Percentiles rank a stretch among this genome's conserved stretches.
phyloP scores from a whole-genome alignment of 2,888 invertebrate species.

The Corbicula japonica region DNA sequence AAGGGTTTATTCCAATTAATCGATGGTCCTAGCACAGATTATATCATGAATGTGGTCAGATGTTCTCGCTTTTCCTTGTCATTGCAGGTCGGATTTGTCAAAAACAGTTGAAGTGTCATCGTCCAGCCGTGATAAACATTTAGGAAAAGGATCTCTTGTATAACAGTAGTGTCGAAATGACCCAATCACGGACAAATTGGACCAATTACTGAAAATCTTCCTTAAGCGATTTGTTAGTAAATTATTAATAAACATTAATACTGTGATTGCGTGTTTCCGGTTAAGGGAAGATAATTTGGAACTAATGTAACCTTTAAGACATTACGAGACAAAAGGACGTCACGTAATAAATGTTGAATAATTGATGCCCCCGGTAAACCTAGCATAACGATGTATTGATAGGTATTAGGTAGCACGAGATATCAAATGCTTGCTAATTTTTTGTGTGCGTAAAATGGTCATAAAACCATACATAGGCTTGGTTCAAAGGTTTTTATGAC shows the following conservation, averaged over 20 bases:
- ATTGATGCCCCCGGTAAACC: constrained; percentile 22
- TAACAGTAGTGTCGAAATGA: background rate
- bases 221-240: background rate
- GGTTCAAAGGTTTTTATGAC: constrained; percentile 19
- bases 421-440: constrained; percentile 16
- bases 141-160: constrained; percentile 15
- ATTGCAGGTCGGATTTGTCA: constrained; percentile 11
- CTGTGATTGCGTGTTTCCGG: background rate
- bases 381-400: constrained; percentile 10
- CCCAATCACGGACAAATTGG: background rate
- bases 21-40: background rate
- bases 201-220: background rate
- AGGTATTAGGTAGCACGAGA: constrained; percentile 4
- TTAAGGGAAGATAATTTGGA: background rate
- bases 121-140: constrained; percentile 18
- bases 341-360: constrained; percentile 26
- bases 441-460: constrained; percentile 25
- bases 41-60: constrained; percentile 16
- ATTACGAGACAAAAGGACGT: constrained; percentile 18
- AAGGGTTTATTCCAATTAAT: constrained; percentile 21
- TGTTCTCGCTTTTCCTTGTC: constrained; percentile 12
- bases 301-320: background rate
- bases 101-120: constrained; percentile 24
- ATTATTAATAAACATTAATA: constrained; percentile 14
- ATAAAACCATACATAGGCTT: constrained; percentile 24